Evolutionary conservation across 2,888 invertebrate genomes (phyloP).

Genomic region (Euphydryas editha): DNA sequence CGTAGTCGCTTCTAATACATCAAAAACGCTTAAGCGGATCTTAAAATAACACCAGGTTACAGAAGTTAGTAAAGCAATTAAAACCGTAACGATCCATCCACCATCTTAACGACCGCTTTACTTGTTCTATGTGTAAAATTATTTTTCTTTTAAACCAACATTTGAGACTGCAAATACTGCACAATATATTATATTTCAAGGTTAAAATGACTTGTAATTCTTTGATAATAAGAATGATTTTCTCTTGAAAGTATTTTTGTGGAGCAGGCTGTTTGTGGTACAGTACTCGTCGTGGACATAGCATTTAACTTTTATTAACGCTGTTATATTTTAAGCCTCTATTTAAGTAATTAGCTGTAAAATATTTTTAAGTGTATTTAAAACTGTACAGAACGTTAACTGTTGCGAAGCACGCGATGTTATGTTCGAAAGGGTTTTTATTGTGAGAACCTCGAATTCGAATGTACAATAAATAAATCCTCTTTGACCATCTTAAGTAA

Average conservation of each 20-base stretch:
- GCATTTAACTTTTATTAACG: conserved; percentile 24
- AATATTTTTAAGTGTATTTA: conserved; percentile 20
- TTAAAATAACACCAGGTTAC: conserved; percentile 23
- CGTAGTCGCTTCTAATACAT: not conserved
- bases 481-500: not conserved
- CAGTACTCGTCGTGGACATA: conserved; percentile 12
- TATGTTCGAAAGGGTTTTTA: not conserved
- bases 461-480: not conserved
- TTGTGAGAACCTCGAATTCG: conserved; percentile 9
- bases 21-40: conserved; percentile 10
- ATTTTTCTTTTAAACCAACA: conserved; percentile 17
- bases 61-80: conserved; percentile 32
- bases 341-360: conserved; percentile 27
- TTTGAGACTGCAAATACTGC: not conserved
- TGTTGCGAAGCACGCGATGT: conserved; percentile 21
- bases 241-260: not conserved
- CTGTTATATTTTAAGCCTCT: conserved; percentile 25
- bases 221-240: not conserved
- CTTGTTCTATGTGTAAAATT: conserved; percentile 31
- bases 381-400: conserved; percentile 14
- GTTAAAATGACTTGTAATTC: not conserved
- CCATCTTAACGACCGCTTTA: conserved; percentile 36
- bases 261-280: not conserved
- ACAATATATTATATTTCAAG: not conserved
- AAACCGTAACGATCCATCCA: conserved; percentile 35